Evolutionary conservation across 1,140 invertebrate genomes (phyloP).

Genomic region (Colletes gigas): DNA sequence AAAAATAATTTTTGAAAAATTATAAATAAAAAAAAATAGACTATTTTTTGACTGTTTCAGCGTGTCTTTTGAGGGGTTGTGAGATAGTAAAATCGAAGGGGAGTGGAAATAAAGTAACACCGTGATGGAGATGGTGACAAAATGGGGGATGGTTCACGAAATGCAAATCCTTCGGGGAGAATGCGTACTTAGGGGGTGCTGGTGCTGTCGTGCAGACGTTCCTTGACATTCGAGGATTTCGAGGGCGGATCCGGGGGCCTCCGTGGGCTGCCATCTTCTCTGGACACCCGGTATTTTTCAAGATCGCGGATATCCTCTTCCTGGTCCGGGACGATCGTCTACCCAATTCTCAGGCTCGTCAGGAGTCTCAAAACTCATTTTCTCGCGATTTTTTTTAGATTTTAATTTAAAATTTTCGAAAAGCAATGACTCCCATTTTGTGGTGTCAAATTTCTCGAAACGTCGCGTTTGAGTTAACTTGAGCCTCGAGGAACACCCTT

Average conservation of each 20-base stretch:
- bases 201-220: slow-evolving; percentile 63
- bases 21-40: too few species aligned
- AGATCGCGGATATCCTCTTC: not conserved
- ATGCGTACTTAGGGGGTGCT: slow-evolving; percentile 55
- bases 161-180: slow-evolving; percentile 47
- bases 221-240: slow-evolving; percentile 50
- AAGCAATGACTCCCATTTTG: too few species aligned
- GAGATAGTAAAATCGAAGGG: too few species aligned
- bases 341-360: not conserved
- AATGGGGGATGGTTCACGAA: slow-evolving; percentile 43
- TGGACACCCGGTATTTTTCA: not conserved
- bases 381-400: not conserved
- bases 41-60: too few species aligned
- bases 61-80: too few species aligned
- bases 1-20: too few species aligned
- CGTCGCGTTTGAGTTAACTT: not conserved
- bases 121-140: not conserved
- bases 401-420: too few species aligned
- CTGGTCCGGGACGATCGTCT: slow-evolving; percentile 11
- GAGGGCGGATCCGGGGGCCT: slow-evolving; percentile 42
- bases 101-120: not conserved
- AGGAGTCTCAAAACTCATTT: not conserved
- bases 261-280: slow-evolving; percentile 11
- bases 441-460: not conserved
- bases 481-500: not conserved